These are phyloP conservation scores for Melanogrammus aeglefinus DNA, from an alignment of 2,797 vertebrate species.

Conservation along the genomic window DNA sequence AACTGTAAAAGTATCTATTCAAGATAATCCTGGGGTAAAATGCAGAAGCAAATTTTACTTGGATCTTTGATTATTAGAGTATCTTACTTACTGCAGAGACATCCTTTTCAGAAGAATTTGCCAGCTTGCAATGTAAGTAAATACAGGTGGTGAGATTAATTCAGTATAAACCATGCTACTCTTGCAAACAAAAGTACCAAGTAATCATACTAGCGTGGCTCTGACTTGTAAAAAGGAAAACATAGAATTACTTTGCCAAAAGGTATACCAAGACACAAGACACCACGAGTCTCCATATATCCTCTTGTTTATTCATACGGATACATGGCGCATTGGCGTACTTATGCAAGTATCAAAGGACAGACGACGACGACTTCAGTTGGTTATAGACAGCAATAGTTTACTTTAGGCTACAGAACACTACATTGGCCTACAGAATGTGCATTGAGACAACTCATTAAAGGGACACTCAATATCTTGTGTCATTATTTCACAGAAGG, in stretches of 20 bases:
- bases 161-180: neutral
- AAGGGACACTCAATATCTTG: constrained; percentile 1
- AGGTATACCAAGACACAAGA: constrained; percentile 53
- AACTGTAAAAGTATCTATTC: neutral
- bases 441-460: constrained; percentile 26
- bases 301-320: constrained; percentile 62
- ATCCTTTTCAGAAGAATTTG: constrained; percentile 30
- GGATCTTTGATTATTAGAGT: neutral
- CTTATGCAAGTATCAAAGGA: constrained; percentile 38
- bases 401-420: constrained; percentile 21
- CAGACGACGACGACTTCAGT: constrained; percentile 10
- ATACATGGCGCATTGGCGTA: constrained; percentile 40
- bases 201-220: neutral
- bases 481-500: constrained; percentile 15
- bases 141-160: constrained; percentile 9
- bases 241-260: neutral
- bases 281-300: constrained; percentile 57
- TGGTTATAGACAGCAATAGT: constrained; percentile 20
- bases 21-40: neutral
- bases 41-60: neutral
- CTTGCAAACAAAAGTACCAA: neutral
- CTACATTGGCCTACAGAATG: constrained; percentile 6
- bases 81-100: constrained; percentile 19
- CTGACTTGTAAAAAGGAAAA: neutral
- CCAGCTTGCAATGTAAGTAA: constrained; percentile 34